phyloP scores from a whole-genome alignment of 1,140 invertebrate species.

The Bombus pascuorum region DNA sequence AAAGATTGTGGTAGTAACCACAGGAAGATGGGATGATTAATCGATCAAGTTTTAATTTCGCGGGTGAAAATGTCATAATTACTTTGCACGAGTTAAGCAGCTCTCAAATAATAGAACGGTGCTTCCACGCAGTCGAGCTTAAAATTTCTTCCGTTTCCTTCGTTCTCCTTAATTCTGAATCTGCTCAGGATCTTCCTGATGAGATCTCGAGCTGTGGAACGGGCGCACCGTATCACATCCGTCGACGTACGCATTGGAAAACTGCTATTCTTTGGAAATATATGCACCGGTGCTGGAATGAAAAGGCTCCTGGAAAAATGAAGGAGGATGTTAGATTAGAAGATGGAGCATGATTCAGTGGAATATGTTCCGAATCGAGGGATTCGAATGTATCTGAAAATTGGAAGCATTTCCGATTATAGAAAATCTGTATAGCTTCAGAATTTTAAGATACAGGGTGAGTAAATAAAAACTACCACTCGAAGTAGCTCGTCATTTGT shows the following conservation, averaged over 20 bases:
- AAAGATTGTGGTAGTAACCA: neutral
- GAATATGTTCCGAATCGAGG: neutral
- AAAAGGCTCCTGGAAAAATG: neutral
- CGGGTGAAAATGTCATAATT: neutral
- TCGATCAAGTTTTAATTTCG: constrained; percentile 16
- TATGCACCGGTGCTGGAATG: neutral
- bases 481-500: no score
- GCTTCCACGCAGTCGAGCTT: neutral
- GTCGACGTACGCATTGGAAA: constrained; percentile 12
- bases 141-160: constrained; percentile 25
- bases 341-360: neutral
- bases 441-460: no score
- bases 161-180: neutral
- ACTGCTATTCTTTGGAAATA: constrained; percentile 3
- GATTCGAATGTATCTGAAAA: neutral
- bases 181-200: neutral
- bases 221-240: constrained; percentile 8
- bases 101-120: constrained; percentile 7
- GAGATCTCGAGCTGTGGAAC: constrained; percentile 17
- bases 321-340: neutral
- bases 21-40: neutral
- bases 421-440: neutral
- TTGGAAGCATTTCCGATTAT: neutral
- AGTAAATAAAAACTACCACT: no score
- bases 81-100: neutral